Evolutionary conservation across 2,888 invertebrate genomes (phyloP).

Genomic region (Parasteatoda lunata): DNA sequence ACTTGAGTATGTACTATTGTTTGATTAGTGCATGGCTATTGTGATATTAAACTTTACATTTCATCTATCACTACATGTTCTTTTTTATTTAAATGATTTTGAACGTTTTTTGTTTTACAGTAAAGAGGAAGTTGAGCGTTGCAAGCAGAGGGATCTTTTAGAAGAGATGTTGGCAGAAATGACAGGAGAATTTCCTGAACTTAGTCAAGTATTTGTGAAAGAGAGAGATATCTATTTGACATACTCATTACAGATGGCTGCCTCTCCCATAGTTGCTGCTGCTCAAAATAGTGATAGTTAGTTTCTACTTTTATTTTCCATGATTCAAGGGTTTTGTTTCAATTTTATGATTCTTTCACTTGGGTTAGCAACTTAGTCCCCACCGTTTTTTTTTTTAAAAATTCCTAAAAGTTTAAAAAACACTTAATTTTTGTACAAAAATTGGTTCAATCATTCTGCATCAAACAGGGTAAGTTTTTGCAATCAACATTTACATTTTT

Average conservation of each 20-base stretch:
- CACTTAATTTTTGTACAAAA: background rate
- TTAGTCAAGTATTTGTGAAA: constrained; percentile 92
- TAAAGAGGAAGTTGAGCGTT: constrained; percentile 94
- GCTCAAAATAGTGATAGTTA: background rate
- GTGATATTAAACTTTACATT: too few species aligned
- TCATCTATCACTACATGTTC: too few species aligned
- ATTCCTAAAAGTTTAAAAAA: background rate
- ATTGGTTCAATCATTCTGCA: too few species aligned
- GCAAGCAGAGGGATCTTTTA: constrained; percentile 91
- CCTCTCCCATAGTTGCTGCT: constrained; percentile 72
- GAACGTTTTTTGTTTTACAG: constrained; percentile 75
- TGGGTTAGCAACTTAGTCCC: too few species aligned
- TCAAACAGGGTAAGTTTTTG: too few species aligned
- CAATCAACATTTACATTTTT: too few species aligned
- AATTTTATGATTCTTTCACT: too few species aligned
- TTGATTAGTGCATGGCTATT: too few species aligned
- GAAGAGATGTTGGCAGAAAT: constrained; percentile 94
- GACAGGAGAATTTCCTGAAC: constrained; percentile 93
- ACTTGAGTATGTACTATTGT: too few species aligned
- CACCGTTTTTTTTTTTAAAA: background rate
- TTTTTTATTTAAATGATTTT: too few species aligned
- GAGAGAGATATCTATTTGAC: constrained; percentile 95
- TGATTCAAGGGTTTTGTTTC: background rate
- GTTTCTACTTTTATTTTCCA: background rate
- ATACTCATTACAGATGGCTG: constrained; percentile 87